These are phyloP conservation scores for Drosophila nr. medialis DNA, from an alignment of 2,888 invertebrate species.

Conservation along the genomic window DNA sequence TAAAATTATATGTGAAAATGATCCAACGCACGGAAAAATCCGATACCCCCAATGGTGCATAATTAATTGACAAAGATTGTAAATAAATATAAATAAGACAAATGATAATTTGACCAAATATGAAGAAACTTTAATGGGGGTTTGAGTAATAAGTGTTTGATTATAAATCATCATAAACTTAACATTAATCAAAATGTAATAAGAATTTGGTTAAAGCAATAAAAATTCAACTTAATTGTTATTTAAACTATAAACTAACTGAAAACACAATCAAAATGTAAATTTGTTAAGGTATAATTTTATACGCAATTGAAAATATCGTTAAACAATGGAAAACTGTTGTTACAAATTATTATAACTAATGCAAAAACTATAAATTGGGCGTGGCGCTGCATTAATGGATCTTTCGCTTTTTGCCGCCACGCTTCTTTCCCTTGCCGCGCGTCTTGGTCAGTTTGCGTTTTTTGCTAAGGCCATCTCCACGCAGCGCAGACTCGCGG, in stretches of 20 bases:
- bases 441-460: slow-evolving; percentile 81
- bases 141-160: slow-evolving; percentile 8
- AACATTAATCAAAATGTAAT: slow-evolving; percentile 40
- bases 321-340: slow-evolving; percentile 41
- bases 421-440: slow-evolving; percentile 83
- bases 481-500: slow-evolving; percentile 80
- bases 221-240: slow-evolving; percentile 46
- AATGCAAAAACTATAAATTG: slow-evolving; percentile 10
- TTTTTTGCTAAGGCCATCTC: slow-evolving; percentile 85
- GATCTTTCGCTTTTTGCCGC: slow-evolving; percentile 85
- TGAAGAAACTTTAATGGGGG: slow-evolving; percentile 28
- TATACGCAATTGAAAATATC: slow-evolving; percentile 22
- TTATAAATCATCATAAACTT: slow-evolving; percentile 46
- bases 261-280: slow-evolving; percentile 25
- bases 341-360: slow-evolving; percentile 28
- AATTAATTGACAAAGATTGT: slow-evolving; percentile 7
- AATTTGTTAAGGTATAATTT: slow-evolving; percentile 15
- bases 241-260: slow-evolving; percentile 23
- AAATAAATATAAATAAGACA: slow-evolving; percentile 18
- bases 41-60: background rate
- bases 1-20: slow-evolving; percentile 6
- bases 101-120: slow-evolving; percentile 12
- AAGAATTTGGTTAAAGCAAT: slow-evolving; percentile 32
- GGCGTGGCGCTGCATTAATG: slow-evolving; percentile 69
- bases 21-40: background rate